Evolutionary conservation across 2,888 invertebrate genomes (phyloP).

Genomic region (Melangyna quadrimaculata): DNA sequence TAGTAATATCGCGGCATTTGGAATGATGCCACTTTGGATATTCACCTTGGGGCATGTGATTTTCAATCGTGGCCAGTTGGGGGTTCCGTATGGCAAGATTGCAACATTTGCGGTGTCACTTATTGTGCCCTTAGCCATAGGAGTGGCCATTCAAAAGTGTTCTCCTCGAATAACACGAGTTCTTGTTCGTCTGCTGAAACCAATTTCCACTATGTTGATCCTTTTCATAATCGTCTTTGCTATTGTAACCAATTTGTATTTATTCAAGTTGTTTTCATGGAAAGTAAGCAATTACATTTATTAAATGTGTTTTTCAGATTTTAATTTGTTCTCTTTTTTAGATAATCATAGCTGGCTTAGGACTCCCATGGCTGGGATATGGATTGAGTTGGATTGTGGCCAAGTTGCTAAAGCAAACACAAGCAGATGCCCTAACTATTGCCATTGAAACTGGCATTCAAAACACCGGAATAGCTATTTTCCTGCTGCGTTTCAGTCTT

Average conservation of each 20-base stretch:
- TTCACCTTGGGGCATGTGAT: conserved; percentile 91
- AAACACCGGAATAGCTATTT: conserved; percentile 95
- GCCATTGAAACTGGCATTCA: conserved; percentile 96
- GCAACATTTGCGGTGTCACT: conserved; percentile 88
- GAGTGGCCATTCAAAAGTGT: conserved; percentile 85
- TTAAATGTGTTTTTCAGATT: background rate
- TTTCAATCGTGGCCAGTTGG: conserved; percentile 87
- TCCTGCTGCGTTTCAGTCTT: conserved; percentile 90
- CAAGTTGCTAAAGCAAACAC: conserved; percentile 83
- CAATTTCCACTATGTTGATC: conserved; percentile 89
- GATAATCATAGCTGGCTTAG: conserved; percentile 90
- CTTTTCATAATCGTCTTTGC: conserved; percentile 93
- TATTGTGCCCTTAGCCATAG: conserved; percentile 87
- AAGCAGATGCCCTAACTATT: conserved; percentile 90
- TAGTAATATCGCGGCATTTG: conserved; percentile 93
- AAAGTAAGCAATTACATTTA: conserved; percentile 83
- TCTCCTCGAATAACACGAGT: conserved; percentile 86
- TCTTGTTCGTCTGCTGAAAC: conserved; percentile 91
- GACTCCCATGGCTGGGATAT: conserved; percentile 92
- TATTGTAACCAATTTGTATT: conserved; percentile 92
- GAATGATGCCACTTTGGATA: conserved; percentile 96
- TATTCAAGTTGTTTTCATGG: conserved; percentile 94
- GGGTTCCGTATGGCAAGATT: conserved; percentile 90
- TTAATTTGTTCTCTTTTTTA: conserved; percentile 78
- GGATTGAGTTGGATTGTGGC: conserved; percentile 86